phyloP scores from a whole-genome alignment of 2,113 vertebrate species.

The Pelecanoides urinatrix region DNA sequence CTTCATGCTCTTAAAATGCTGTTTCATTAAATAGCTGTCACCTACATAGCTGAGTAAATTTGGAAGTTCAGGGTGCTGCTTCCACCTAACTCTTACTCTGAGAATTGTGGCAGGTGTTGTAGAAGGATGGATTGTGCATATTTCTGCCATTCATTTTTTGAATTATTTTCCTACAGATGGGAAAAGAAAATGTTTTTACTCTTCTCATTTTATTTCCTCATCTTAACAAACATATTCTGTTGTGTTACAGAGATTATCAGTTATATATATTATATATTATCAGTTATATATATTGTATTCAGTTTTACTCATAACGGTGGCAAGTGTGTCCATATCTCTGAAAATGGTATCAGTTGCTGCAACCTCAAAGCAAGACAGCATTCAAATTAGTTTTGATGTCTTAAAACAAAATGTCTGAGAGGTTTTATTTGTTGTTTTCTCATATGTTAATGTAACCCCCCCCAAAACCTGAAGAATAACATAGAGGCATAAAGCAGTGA shows the following conservation, averaged over 20 bases:
- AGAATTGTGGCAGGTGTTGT: neutral
- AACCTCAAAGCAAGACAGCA: neutral
- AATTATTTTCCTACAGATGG: neutral
- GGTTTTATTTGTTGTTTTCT: neutral
- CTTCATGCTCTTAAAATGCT: neutral
- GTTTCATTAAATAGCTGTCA: constrained; percentile 17
- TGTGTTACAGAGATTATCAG: neutral
- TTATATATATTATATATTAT: too few relatives aligned
- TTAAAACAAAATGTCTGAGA: neutral
- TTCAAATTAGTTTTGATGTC: neutral
- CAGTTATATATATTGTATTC: too few relatives aligned
- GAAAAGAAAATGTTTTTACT: neutral
- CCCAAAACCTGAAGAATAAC: neutral
- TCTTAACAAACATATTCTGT: neutral
- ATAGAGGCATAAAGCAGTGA: neutral
- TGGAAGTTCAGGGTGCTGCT: neutral
- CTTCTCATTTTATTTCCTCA: neutral
- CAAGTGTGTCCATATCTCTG: neutral
- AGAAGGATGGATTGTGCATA: neutral
- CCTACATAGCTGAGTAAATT: neutral
- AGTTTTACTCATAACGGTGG: neutral
- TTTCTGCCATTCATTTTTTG: neutral
- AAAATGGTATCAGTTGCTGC: neutral
- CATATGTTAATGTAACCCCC: neutral
- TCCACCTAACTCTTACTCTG: neutral